Base-by-base conservation (phyloP, 2,113 vertebrate species). In the Brachionichthys hirsutus region DNA sequence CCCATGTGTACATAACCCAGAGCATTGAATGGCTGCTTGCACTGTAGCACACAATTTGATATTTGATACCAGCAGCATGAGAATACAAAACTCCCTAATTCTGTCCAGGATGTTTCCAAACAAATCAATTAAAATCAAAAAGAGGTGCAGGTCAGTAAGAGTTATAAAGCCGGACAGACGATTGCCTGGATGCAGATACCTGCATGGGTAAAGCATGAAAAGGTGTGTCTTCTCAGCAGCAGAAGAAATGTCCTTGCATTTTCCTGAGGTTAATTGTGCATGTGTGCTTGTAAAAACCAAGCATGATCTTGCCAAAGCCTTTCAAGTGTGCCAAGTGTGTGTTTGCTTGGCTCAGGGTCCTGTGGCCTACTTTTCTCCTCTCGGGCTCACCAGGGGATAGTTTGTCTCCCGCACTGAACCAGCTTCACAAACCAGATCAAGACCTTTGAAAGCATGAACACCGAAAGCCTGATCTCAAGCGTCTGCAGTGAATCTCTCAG, bases 371-470 rank as follows among this genome's bases (percentile, higher is more conserved):
- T 73, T 81, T 62, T 22, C 16, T 16, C 19, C 20, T 49, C 60
- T 40, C n/a, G 17, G n/a, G 6, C 62, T 71, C 47, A 34, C 54
- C 5, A 20, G 49, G 34, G 38, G 68, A 64, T 44, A 44, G 46
- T 75, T 53, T 61, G 41, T 52, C 10, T 63, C 47, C 51, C 60
- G 70, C 65, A 9, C 34, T 54, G 51, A 68, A 49, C 62, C 63
- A 67, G 62, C 42, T 68, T 67, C 59, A 15, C 18, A 44, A 35
- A 73, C 66, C 68, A 77, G 71, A 70, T 82, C 78, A 70, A 59
- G 57, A 77, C 60, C n/a, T 77, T 57, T 49, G 43, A 42, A 71
- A 19, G 59, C 61, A 82, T 59, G 54, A 30, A 57, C 12, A 42
- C 57, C 18, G 11, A 55, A 35, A 38, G 3, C 6, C 36, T 11